These are phyloP conservation scores for Lepidurus packardi DNA, from an alignment of 1,140 invertebrate genomes.

Conservation along the genomic window DNA sequence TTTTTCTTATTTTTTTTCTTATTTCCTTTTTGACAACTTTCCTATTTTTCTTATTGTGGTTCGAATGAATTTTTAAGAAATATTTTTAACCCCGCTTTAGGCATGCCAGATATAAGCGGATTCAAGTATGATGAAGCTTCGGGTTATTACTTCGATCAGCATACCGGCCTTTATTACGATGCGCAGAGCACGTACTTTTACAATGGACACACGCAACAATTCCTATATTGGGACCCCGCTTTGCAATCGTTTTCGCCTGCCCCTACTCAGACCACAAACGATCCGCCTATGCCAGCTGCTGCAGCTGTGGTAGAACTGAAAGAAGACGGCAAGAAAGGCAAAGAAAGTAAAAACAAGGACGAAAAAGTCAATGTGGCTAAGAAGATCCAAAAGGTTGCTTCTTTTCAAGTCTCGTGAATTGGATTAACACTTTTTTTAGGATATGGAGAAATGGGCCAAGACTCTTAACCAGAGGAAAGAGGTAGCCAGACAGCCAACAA, in stretches of 20 bases:
- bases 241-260: conserved; percentile 74
- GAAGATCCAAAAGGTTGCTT: conserved; percentile 82
- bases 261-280: conserved; percentile 34
- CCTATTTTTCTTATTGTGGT: neutral
- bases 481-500: conserved; percentile 55
- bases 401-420: neutral
- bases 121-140: conserved; percentile 93
- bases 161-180: conserved; percentile 92
- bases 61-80: conserved; percentile 11
- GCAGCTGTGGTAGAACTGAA: conserved; percentile 17
- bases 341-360: conserved; percentile 50
- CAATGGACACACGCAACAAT: conserved; percentile 82
- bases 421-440: conserved; percentile 42
- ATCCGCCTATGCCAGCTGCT: conserved; percentile 27
- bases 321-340: conserved; percentile 44
- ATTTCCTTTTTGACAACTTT: too few species aligned
- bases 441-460: conserved; percentile 96
- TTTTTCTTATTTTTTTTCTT: too few species aligned
- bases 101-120: conserved; percentile 77
- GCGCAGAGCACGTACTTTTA: conserved; percentile 89
- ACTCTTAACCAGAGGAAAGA: conserved; percentile 96
- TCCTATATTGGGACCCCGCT: conserved; percentile 89
- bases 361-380: conserved; percentile 96
- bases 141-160: conserved; percentile 93
- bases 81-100: conserved; percentile 44